Percentiles rank a stretch among this genome's conserved stretches.
phyloP scores from a whole-genome alignment of 2,797 vertebrate genomes.

The Microhierax caerulescens region DNA sequence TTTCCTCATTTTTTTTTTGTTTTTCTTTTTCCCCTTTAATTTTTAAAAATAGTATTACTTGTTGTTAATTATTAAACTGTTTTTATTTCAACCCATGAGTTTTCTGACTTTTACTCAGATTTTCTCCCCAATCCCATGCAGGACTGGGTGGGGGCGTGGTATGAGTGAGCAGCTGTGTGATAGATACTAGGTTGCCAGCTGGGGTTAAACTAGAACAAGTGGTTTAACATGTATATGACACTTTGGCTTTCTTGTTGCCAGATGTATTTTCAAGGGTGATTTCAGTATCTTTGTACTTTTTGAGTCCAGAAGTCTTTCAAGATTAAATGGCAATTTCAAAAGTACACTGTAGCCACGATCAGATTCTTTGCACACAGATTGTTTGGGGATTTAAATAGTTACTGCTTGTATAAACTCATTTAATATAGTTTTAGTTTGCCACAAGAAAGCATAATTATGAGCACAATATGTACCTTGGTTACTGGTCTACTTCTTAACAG shows the following conservation, averaged over 20 bases:
- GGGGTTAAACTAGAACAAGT: background rate
- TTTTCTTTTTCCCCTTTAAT: fast-evolving
- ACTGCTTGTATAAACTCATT: background rate
- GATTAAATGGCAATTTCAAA: background rate
- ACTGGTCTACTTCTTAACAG: background rate
- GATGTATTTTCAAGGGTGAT: background rate
- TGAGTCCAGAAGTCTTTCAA: background rate
- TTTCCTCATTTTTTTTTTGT: background rate
- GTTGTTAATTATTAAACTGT: too few relatives aligned
- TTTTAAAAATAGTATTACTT: background rate
- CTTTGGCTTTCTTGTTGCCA: background rate
- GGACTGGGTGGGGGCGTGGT: too few relatives aligned
- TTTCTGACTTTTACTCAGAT: background rate
- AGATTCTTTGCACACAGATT: background rate
- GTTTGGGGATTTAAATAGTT: background rate
- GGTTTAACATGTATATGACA: background rate
- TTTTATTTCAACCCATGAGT: background rate
- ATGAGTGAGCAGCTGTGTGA: background rate
- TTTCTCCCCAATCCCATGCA: background rate
- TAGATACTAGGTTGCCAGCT: background rate
- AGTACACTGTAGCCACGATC: background rate
- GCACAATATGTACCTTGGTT: background rate
- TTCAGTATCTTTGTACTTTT: background rate
- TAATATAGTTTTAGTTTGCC: background rate
- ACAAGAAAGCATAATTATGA: background rate